Percentiles rank a stretch among this genome's conserved stretches.
These are phyloP conservation scores for Ashinkailepas kermadecensis DNA, from an alignment of 2,888 invertebrate species.

Conservation along the genomic window DNA sequence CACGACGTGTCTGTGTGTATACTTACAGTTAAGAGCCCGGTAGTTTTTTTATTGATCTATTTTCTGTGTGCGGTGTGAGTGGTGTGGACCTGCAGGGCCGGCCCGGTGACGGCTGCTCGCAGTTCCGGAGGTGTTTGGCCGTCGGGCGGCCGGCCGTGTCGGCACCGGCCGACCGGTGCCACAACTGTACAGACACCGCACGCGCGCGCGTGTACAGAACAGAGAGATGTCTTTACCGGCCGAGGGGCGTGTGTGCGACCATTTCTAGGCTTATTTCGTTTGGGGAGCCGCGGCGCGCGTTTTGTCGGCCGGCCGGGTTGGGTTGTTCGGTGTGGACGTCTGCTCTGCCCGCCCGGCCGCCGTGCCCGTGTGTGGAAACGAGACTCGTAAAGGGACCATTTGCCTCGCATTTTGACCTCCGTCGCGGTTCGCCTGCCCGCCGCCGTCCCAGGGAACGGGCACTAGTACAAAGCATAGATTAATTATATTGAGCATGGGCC, in stretches of 20 bases:
- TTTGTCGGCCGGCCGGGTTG: no score
- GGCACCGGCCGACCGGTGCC: not conserved
- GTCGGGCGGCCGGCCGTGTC: no score
- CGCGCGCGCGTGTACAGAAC: not conserved
- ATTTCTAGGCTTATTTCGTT: not conserved
- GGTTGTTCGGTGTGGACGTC: no score
- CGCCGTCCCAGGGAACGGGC: constrained; percentile 3
- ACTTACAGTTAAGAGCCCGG: constrained; percentile 17
- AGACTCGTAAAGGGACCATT: not conserved
- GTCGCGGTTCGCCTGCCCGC: not conserved
- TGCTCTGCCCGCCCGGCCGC: not conserved
- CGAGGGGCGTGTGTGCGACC: not conserved
- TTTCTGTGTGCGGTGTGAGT: not conserved
- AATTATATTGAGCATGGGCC: constrained; percentile 17
- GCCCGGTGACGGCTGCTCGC: not conserved
- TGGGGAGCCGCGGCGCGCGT: not conserved
- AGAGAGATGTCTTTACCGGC: not conserved
- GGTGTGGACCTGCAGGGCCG: not conserved
- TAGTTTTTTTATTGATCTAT: constrained; percentile 15
- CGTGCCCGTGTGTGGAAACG: not conserved
- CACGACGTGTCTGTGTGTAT: not conserved
- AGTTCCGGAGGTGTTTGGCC: not conserved
- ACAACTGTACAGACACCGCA: not conserved
- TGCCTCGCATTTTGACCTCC: constrained; percentile 6
- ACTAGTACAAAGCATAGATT: constrained; percentile 17